Evolutionary conservation across 2,797 vertebrate genomes (phyloP).

Genomic region (Melopsittacus undulatus): DNA sequence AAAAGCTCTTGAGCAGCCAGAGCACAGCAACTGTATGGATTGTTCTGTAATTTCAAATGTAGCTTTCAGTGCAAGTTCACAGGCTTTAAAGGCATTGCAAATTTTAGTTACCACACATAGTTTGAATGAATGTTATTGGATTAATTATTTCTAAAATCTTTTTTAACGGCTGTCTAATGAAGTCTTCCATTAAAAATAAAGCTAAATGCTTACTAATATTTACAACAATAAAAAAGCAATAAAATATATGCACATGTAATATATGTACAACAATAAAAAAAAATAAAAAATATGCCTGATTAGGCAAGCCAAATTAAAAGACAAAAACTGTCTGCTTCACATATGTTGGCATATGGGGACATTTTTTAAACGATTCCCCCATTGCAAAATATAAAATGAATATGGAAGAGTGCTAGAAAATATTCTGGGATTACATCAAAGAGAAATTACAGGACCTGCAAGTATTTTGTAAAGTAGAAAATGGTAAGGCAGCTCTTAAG

Average conservation of each 20-base stretch:
- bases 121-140: not conserved
- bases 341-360: not conserved
- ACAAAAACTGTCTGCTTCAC: not conserved
- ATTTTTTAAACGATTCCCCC: not conserved
- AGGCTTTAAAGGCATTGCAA: not conserved
- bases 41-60: not conserved
- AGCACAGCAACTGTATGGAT: conserved; percentile 8
- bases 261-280: not conserved
- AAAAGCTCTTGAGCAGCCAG: conserved; percentile 15
- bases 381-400: not conserved
- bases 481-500: not conserved
- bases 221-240: not conserved
- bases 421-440: not conserved
- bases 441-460: not conserved
- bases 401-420: not conserved
- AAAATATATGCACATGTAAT: too few species aligned
- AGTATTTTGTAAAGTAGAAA: not conserved
- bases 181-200: not conserved
- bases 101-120: not conserved
- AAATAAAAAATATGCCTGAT: not conserved
- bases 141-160: not conserved
- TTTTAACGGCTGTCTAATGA: not conserved
- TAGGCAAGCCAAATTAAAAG: not conserved
- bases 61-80: not conserved
- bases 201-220: not conserved